Base-by-base conservation (phyloP, 2,797 vertebrate species). In the Hirundo rustica region DNA sequence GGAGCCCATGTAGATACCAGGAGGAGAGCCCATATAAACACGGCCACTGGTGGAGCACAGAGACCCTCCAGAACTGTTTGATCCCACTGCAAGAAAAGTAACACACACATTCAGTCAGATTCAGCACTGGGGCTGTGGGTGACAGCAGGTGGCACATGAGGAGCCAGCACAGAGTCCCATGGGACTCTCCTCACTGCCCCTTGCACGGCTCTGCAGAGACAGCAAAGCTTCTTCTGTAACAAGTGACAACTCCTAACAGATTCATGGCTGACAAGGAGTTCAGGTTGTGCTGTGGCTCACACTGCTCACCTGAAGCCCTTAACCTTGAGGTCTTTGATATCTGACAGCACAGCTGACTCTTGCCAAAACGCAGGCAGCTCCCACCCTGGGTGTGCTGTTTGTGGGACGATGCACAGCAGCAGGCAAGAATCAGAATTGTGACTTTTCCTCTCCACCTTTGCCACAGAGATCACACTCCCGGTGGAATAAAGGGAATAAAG, bases 61-160 rank as follows among this genome's bases (percentile, higher is more conserved):
- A n/a, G 99, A 99, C 45, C 99, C 99, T 19, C 98, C 99, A 0
- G 99, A 99, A 73, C 99, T 99, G 98, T 98, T 99, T 95, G 99
- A 99, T 84, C 99, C 99, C 95, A 99, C 99, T 99, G 86, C 79
- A 96, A 94, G 85, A 53, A 89, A 92, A 93, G 80, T 2, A 93
- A 84, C 83, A 96, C 84, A 95, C 45, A 83, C 47, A 48, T 78
- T 92, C 88, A 97, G 94, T 87, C 85, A 82, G 83, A 54, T 11
- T 48, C 74, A 85, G 82, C 64, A 1, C 89, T 84, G 80, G 58
- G 80, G 70, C 87, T 91, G 85, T 36, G 2, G 84, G 51, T 55
- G 89, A 80, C 10, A 91, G 80, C 75, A 94, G 81, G 73, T 7
- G 65, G 71, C 54, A 94, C 16, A 10, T 5, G 40, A 88, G 80